Evolutionary conservation across 2,888 invertebrate genomes (phyloP).

Genomic region (Limnephilus auricula): DNA sequence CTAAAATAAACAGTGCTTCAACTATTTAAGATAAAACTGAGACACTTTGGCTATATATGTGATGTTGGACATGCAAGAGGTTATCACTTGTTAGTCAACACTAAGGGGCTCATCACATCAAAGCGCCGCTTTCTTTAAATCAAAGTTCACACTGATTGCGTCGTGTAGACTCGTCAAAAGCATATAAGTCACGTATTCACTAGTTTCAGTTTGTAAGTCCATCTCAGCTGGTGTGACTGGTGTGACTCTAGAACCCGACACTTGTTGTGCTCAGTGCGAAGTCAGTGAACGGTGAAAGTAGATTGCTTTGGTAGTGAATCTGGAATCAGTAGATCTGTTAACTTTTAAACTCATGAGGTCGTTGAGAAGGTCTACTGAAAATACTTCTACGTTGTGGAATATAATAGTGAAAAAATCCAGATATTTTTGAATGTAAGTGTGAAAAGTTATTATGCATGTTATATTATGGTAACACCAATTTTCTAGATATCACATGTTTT

Average conservation of each 20-base stretch:
- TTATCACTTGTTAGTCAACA: constrained; percentile 12
- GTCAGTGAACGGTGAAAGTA: neutral
- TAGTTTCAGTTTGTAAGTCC: neutral
- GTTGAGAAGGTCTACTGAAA: neutral
- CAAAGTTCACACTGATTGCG: constrained; percentile 14
- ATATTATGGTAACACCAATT: neutral
- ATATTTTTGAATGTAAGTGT: constrained; percentile 55
- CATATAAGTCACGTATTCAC: neutral
- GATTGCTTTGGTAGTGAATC: neutral
- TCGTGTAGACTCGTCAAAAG: neutral
- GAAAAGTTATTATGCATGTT: neutral
- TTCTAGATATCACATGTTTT: neutral
- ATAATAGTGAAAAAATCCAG: constrained; percentile 35
- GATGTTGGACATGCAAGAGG: neutral
- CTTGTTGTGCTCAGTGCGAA: neutral
- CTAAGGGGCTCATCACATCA: neutral
- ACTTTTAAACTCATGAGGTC: neutral
- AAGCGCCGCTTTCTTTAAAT: neutral
- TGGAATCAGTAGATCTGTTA: neutral
- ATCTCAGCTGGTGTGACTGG: neutral
- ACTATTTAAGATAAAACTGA: neutral
- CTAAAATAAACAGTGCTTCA: neutral
- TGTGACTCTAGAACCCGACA: neutral
- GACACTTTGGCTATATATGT: neutral
- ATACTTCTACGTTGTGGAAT: neutral